phyloP scores from a whole-genome alignment of 2,113 vertebrate genomes.

The Cranoglanis bouderius region DNA sequence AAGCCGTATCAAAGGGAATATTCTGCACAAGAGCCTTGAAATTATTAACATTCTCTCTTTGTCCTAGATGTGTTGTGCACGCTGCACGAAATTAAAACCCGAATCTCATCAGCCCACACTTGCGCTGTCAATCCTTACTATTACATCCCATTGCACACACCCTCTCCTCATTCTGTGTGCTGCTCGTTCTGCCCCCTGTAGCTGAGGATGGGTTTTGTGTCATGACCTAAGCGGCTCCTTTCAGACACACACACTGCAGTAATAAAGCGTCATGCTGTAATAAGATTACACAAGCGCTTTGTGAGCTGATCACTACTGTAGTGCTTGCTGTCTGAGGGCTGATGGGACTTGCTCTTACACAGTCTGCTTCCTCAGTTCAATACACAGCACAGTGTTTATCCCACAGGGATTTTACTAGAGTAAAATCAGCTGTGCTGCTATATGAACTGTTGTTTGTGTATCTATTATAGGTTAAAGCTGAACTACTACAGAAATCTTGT shows the following conservation, averaged over 20 bases:
- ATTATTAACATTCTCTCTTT: conserved; percentile 26
- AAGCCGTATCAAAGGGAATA: conserved; percentile 1
- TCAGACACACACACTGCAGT: conserved; percentile 25
- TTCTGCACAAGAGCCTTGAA: background rate
- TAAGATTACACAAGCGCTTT: conserved; percentile 43
- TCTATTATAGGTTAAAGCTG: background rate
- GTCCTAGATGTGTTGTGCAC: background rate
- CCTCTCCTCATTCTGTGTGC: background rate
- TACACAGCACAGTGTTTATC: conserved; percentile 8
- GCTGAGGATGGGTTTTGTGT: conserved; percentile 25
- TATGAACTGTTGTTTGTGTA: background rate
- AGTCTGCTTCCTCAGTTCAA: background rate
- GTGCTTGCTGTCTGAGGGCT: conserved; percentile 11
- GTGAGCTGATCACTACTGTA: conserved; percentile 19
- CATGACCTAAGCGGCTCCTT: conserved; percentile 26
- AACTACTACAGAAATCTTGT: too few species aligned
- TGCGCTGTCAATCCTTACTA: background rate
- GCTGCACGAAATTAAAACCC: background rate
- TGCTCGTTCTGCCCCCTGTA: background rate
- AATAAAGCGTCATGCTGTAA: conserved; percentile 37
- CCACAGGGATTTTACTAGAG: background rate
- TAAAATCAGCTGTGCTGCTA: background rate
- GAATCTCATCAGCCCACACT: conserved; percentile 11
- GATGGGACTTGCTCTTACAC: conserved; percentile 14
- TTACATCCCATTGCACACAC: conserved; percentile 7